These are phyloP conservation scores for Platycnemis pennipes DNA, from an alignment of 2,888 invertebrate species.

Conservation along the genomic window DNA sequence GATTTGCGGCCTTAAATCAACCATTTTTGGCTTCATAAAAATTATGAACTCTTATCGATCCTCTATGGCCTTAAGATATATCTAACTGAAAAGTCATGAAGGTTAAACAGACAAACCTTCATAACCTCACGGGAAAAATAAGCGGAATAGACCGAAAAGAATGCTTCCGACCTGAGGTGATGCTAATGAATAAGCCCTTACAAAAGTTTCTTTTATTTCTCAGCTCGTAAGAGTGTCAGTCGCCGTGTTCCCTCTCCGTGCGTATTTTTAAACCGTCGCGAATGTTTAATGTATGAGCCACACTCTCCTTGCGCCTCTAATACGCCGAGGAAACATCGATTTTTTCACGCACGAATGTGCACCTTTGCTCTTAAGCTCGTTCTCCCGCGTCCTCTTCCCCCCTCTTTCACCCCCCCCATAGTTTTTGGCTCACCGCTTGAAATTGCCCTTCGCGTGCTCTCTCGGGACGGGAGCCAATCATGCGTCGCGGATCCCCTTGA, in stretches of 20 bases:
- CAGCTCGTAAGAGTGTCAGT: neutral
- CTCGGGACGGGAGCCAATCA: constrained; percentile 33
- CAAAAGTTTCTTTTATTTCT: neutral
- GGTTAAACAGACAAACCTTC: no score
- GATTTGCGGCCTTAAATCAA: no score
- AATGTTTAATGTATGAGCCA: constrained; percentile 17
- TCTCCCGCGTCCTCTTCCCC: neutral
- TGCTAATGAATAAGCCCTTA: neutral
- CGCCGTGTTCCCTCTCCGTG: neutral
- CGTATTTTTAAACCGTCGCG: neutral
- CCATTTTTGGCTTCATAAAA: no score
- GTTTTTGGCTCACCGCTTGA: constrained; percentile 21
- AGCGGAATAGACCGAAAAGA: no score
- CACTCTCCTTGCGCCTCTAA: neutral
- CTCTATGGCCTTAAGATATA: no score
- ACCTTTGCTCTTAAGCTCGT: neutral
- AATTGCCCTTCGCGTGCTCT: constrained; percentile 34
- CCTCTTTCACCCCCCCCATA: neutral
- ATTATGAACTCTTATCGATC: no score
- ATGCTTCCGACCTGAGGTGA: no score
- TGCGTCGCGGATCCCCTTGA: constrained; percentile 27
- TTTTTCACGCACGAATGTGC: constrained; percentile 47
- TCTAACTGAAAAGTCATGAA: no score
- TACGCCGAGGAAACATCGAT: neutral
- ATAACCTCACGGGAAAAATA: no score